These are phyloP conservation scores for Malaclemys terrapin DNA, from an alignment of 2,113 vertebrate genomes.

Conservation along the genomic window DNA sequence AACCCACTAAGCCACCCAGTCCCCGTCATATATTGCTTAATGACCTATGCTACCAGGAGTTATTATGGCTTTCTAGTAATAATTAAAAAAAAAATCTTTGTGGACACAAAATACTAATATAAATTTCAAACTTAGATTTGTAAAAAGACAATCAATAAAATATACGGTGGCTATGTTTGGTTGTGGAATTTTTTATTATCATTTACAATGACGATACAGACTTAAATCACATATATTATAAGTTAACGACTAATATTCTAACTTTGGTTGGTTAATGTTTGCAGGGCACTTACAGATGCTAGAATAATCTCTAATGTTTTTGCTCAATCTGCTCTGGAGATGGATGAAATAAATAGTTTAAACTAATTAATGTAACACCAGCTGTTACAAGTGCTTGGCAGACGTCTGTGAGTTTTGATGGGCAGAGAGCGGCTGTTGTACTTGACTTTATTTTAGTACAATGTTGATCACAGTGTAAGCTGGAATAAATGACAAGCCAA, in stretches of 20 bases:
- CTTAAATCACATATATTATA: constrained; percentile 84
- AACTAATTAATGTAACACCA: constrained; percentile 99
- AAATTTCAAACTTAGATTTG: constrained; percentile 69
- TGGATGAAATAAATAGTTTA: constrained; percentile 99
- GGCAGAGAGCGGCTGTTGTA: constrained; percentile 91
- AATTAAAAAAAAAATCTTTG: constrained; percentile 74
- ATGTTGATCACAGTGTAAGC: constrained; percentile 96
- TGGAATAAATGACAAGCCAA: constrained; percentile 95
- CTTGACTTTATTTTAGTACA: constrained; percentile 98
- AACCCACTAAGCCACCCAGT: constrained; percentile 83
- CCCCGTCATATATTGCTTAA: constrained; percentile 85
- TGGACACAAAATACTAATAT: constrained; percentile 69
- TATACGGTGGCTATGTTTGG: constrained; percentile 7
- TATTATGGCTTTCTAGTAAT: constrained; percentile 81
- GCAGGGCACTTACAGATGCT: constrained; percentile 99
- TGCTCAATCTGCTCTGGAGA: constrained; percentile 99
- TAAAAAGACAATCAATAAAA: constrained; percentile 56
- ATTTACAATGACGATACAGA: constrained; percentile 45
- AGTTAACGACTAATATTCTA: constrained; percentile 92
- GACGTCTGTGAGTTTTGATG: constrained; percentile 99
- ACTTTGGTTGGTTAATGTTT: constrained; percentile 97
- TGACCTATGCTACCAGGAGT: constrained; percentile 82
- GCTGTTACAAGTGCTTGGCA: constrained; percentile 99
- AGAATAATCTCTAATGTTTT: constrained; percentile 99
- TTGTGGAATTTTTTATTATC: constrained; percentile 28